phyloP scores from a whole-genome alignment of 2,113 vertebrate genomes.

The Peromyscus leucopus region DNA sequence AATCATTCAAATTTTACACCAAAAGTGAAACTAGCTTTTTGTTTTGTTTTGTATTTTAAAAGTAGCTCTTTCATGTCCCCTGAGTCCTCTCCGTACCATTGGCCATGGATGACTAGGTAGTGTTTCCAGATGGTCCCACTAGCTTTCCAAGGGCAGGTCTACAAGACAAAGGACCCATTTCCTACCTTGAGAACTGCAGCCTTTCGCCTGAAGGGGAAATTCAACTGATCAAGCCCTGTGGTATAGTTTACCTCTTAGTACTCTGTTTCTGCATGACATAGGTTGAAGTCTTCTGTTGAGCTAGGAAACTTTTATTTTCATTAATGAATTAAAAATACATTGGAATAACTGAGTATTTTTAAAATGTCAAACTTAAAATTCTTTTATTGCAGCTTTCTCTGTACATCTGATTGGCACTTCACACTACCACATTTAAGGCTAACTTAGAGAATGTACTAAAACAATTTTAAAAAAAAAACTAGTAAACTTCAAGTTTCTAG shows the following conservation, averaged over 20 bases:
- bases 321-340: conserved; percentile 44
- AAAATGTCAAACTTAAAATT: conserved; percentile 47
- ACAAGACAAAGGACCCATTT: neutral
- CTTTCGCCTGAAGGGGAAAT: neutral
- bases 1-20: conserved; percentile 26
- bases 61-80: neutral
- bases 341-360: conserved; percentile 33
- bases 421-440: neutral
- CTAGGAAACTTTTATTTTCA: conserved; percentile 54
- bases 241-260: neutral
- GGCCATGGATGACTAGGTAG: neutral
- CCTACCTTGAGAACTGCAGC: neutral
- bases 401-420: neutral
- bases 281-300: conserved; percentile 1
- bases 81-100: neutral
- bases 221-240: neutral
- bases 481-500: conserved; percentile 25
- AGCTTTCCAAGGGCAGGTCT: neutral
- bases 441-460: conserved; percentile 9
- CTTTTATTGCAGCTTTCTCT: conserved; percentile 38
- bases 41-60: conserved; percentile 15
- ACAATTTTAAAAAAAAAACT: conserved; percentile 56
- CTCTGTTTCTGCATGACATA: neutral
- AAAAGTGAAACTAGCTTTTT: conserved; percentile 58
- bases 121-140: neutral